Percentiles rank a stretch among this genome's conserved stretches.
Conservation (phyloP, 2,888 invertebrate genomes). For the Synergus gifuensis region DNA sequence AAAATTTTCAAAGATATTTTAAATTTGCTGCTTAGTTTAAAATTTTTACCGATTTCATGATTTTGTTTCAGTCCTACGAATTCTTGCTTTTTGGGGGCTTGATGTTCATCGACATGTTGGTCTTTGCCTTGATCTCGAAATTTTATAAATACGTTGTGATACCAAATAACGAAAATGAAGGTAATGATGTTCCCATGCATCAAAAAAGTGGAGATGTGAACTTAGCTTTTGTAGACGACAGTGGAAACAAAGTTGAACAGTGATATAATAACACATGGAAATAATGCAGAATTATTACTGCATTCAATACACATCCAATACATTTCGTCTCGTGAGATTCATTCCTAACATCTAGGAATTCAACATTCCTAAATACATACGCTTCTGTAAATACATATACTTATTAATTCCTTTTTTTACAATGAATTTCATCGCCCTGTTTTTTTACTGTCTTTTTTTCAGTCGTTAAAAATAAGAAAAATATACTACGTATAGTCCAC, state of each 20-base stretch:
- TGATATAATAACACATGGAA: constrained; percentile 35
- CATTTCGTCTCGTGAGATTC: neutral
- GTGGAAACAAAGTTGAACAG: constrained; percentile 6
- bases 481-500: neutral
- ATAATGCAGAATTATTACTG: neutral
- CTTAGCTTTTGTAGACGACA: constrained; percentile 11
- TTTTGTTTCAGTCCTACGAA: constrained; percentile 86
- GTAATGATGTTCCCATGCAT: constrained; percentile 39
- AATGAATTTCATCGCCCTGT: neutral
- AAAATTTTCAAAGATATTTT: neutral
- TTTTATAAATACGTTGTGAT: constrained; percentile 86
- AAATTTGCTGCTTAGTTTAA: neutral
- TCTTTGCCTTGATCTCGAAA: constrained; percentile 89
- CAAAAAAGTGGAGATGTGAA: constrained; percentile 7
- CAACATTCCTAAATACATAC: constrained; percentile 14
- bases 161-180: constrained; percentile 57
- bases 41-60: neutral
- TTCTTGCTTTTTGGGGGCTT: constrained; percentile 92
- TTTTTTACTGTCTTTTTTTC: constrained; percentile 17
- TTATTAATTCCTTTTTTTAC: constrained; percentile 4
- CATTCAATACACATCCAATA: neutral
- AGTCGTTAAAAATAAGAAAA: neutral
- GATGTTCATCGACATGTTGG: constrained; percentile 90
- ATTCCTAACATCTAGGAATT: constrained; percentile 21
- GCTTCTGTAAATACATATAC: constrained; percentile 18